phyloP scores from a whole-genome alignment of 1,140 invertebrate species.

The Belonocnema kinseyi region DNA sequence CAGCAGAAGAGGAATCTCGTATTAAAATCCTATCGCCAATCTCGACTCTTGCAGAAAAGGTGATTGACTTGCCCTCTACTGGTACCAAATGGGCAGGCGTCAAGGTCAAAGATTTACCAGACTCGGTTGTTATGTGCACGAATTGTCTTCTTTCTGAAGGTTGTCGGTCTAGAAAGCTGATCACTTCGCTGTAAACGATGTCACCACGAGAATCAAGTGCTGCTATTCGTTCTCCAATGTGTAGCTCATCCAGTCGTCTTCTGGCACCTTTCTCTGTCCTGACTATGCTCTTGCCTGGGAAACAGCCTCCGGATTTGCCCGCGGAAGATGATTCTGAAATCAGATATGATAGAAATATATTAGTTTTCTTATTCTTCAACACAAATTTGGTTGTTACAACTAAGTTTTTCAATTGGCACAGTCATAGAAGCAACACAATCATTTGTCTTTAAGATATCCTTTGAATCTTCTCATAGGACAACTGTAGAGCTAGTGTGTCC shows the following conservation, averaged over 20 bases:
- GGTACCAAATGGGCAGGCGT: constrained; percentile 91
- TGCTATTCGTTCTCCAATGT: constrained; percentile 88
- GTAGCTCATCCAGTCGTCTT: constrained; percentile 80
- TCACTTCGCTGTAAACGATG: constrained; percentile 88
- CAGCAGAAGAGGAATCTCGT: constrained; percentile 60
- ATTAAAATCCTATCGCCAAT: constrained; percentile 76
- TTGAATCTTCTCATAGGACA: too few species aligned
- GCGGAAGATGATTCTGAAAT: constrained; percentile 93
- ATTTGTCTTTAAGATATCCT: too few species aligned
- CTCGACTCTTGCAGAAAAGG: constrained; percentile 79
- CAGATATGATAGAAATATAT: constrained; percentile 45
- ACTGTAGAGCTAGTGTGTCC: too few species aligned
- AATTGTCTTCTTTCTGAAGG: constrained; percentile 82
- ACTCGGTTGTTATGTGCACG: constrained; percentile 82
- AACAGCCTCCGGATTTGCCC: constrained; percentile 88
- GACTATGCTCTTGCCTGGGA: constrained; percentile 81
- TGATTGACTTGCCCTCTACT: constrained; percentile 68
- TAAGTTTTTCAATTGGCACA: too few species aligned
- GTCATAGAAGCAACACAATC: too few species aligned
- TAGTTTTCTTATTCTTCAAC: not conserved
- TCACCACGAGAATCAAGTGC: constrained; percentile 82
- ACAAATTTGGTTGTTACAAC: not conserved
- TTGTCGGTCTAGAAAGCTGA: constrained; percentile 92
- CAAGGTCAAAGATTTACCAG: constrained; percentile 83
- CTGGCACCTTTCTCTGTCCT: constrained; percentile 75